Conservation (phyloP, 2,797 vertebrate species). For the Bryconaethiops microstoma region DNA sequence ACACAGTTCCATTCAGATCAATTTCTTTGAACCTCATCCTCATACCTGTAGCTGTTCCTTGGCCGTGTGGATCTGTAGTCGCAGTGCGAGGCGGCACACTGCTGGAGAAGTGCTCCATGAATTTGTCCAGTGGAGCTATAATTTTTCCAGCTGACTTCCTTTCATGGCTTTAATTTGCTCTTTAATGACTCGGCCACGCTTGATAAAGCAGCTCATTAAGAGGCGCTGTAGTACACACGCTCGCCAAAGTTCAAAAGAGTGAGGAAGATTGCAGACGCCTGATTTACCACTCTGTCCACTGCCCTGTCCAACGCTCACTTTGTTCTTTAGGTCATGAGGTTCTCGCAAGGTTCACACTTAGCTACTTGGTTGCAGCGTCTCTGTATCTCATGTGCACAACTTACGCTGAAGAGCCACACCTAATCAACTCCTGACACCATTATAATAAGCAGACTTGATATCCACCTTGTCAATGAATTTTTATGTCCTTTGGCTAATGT, state of each 20-base stretch:
- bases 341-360: background rate
- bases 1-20: background rate
- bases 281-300: background rate
- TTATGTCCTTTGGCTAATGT: too few species aligned
- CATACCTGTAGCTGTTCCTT: background rate
- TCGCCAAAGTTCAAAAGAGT: conserved; percentile 28
- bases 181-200: conserved; percentile 58
- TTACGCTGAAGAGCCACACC: too few species aligned
- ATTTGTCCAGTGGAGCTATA: conserved; percentile 40
- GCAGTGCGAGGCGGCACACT: conserved; percentile 3
- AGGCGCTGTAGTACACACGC: conserved; percentile 36
- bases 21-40: background rate
- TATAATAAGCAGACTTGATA: too few species aligned
- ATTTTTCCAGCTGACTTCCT: conserved; percentile 51
- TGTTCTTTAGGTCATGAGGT: conserved; percentile 20
- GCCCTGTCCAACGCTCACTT: background rate
- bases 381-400: background rate
- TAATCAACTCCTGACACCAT: too few species aligned
- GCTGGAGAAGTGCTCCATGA: conserved; percentile 24
- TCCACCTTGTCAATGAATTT: too few species aligned
- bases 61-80: background rate
- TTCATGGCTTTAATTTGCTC: conserved; percentile 57
- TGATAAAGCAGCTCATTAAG: conserved; percentile 63
- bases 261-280: conserved; percentile 25
- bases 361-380: background rate